A percentile compares a stretch with the other conserved stretches of the same genome.
Conservation (phyloP, 2,113 vertebrate species). For the Harpagus bidentatus region DNA sequence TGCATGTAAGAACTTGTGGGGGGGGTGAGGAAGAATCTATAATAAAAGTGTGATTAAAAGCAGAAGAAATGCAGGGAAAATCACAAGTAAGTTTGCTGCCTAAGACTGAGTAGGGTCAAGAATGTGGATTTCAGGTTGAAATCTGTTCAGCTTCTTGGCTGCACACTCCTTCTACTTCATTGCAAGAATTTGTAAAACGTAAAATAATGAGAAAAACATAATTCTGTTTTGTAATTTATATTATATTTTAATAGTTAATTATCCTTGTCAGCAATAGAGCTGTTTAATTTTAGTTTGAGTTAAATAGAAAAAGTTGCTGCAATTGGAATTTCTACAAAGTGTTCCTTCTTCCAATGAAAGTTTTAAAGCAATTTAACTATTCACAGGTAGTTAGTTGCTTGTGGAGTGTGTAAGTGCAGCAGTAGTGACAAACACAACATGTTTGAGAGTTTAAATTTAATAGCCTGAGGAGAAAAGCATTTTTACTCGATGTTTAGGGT, state of each 20-base stretch:
- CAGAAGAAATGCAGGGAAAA: neutral
- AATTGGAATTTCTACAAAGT: neutral
- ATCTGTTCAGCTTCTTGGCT: neutral
- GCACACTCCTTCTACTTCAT: neutral
- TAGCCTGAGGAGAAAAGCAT: conserved; percentile 35
- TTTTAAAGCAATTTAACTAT: neutral
- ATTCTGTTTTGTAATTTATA: neutral
- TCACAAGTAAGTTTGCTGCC: neutral
- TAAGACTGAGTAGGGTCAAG: neutral
- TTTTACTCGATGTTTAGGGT: conserved; percentile 6
- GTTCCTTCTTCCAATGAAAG: neutral
- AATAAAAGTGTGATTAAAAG: neutral
- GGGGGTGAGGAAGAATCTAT: neutral
- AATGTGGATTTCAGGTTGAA: neutral
- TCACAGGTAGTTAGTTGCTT: neutral
- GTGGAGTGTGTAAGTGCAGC: neutral
- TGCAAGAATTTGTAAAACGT: neutral
- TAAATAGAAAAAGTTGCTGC: neutral
- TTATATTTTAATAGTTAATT: neutral
- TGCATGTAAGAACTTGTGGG: neutral
- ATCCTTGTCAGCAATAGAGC: neutral
- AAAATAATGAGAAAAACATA: neutral
- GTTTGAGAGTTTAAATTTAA: neutral
- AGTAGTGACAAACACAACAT: neutral
- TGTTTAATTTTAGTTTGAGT: neutral